Conservation (phyloP, 2,888 invertebrate genomes). For the Drepanosiphum platanoidis region DNA sequence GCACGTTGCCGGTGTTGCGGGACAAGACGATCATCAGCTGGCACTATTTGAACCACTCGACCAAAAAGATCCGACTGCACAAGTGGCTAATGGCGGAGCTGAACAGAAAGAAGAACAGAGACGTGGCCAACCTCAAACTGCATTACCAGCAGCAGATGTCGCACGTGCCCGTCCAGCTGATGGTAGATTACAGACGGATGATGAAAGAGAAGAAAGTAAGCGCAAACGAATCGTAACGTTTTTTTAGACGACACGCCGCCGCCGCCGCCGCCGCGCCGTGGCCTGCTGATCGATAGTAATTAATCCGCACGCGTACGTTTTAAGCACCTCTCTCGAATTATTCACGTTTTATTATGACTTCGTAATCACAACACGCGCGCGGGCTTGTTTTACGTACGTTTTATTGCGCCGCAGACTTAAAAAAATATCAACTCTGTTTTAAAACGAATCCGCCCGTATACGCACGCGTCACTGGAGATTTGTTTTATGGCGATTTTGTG, state of each 20-base stretch:
- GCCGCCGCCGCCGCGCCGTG: too few relatives aligned
- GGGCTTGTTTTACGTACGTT: too few relatives aligned
- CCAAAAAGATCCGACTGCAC: neutral
- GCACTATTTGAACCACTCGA: neutral
- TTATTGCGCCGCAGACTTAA: too few relatives aligned
- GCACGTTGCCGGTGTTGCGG: neutral
- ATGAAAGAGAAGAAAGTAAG: neutral
- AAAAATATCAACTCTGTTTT: too few relatives aligned
- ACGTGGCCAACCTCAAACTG: neutral
- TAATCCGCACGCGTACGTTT: too few relatives aligned
- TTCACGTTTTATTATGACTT: too few relatives aligned
- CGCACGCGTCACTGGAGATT: too few relatives aligned
- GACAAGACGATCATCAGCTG: neutral
- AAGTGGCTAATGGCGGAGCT: neutral
- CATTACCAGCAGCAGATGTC: neutral
- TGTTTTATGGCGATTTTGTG: too few relatives aligned
- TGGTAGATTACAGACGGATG: neutral
- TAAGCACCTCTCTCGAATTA: too few relatives aligned
- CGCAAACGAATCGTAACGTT: neutral
- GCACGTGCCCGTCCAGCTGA: neutral
- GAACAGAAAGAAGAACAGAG: neutral
- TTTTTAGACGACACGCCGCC: neutral
- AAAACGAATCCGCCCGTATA: too few relatives aligned
- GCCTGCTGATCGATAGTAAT: too few relatives aligned
- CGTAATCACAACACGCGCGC: too few relatives aligned